Conservation (phyloP, 2,888 invertebrate species). For the Synergus gifuensis region DNA sequence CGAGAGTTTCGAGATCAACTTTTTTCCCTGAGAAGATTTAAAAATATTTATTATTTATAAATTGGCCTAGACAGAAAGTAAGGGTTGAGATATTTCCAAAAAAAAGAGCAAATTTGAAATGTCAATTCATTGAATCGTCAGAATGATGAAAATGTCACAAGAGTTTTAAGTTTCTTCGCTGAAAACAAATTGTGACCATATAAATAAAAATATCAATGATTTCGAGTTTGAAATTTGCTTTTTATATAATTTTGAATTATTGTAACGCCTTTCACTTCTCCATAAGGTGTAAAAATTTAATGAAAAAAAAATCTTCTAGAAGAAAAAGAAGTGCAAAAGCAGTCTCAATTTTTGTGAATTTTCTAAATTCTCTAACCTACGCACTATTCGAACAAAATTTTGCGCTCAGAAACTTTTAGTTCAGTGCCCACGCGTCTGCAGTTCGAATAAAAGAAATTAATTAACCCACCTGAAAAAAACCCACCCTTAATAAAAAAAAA, state of each 20-base stretch:
- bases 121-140: background rate
- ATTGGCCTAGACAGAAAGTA: background rate
- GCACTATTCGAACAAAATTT: background rate
- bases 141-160: background rate
- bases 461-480: constrained; percentile 6
- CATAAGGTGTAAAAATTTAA: background rate
- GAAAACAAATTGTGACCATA: background rate
- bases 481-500: background rate
- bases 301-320: background rate
- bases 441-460: constrained; percentile 20
- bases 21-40: background rate
- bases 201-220: background rate
- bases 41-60: background rate
- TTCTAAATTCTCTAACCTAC: background rate
- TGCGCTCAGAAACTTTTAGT: background rate
- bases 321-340: background rate
- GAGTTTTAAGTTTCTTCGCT: background rate
- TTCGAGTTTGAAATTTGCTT: background rate
- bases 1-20: background rate
- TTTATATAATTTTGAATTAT: background rate
- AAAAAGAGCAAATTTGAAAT: background rate
- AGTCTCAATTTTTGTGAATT: background rate
- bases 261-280: background rate
- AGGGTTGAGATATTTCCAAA: background rate
- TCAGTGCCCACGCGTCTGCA: constrained; percentile 28